A percentile compares a stretch with the other conserved stretches of the same genome.
phyloP scores from a whole-genome alignment of 2,797 vertebrate species.

The Cyclura pinguis region DNA sequence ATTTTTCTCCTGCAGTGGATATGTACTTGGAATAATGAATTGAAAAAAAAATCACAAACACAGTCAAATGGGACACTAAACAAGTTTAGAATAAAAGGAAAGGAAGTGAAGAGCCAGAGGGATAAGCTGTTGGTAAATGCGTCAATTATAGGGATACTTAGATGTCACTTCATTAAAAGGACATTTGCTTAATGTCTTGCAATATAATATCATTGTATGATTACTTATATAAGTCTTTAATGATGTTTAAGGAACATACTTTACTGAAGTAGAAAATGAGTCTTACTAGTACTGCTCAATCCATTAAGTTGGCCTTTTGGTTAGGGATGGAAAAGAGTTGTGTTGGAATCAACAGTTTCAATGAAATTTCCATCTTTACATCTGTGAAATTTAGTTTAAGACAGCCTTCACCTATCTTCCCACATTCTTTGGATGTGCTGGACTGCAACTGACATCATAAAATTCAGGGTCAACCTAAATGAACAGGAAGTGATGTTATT shows the following conservation, averaged over 20 bases:
- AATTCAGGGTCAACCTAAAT: neutral
- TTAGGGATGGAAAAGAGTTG: no score
- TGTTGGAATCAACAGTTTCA: no score
- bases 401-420: no score
- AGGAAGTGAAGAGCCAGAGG: neutral
- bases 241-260: neutral
- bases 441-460: neutral
- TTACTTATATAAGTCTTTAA: slow-evolving; percentile 19
- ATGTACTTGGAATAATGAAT: neutral
- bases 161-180: slow-evolving; percentile 19
- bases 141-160: neutral
- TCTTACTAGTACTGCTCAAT: neutral
- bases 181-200: slow-evolving; percentile 5
- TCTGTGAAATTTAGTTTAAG: neutral
- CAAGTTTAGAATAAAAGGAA: slow-evolving; percentile 4
- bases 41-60: no score
- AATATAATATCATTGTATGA: slow-evolving; percentile 14
- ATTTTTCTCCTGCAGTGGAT: no score
- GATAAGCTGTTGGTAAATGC: neutral
- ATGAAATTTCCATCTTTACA: neutral
- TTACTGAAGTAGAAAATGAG: neutral
- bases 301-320: neutral
- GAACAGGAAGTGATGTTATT: no score
- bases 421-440: neutral
- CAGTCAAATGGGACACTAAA: neutral